A percentile compares a stretch with the other conserved stretches of the same genome.
Conservation (phyloP, 2,113 vertebrate genomes). For the Charadrius vociferus region DNA sequence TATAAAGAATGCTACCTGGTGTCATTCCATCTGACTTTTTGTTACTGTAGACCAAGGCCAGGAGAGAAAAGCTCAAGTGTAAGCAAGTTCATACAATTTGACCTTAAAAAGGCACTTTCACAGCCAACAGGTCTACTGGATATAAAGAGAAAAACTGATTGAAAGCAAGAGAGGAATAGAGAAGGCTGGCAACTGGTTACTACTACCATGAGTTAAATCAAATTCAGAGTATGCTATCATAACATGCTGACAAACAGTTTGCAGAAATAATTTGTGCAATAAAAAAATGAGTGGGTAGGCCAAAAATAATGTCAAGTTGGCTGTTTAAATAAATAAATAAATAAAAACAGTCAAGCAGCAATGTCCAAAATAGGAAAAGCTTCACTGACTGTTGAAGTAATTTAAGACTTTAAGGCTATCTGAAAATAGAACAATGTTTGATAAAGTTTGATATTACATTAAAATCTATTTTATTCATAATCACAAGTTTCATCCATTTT, state of each 20-base stretch:
- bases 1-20: background rate
- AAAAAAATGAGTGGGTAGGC: background rate
- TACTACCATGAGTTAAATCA: background rate
- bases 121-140: background rate
- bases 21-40: background rate
- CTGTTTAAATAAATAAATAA: background rate
- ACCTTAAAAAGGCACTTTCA: background rate
- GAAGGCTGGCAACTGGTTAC: background rate
- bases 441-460: background rate
- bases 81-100: background rate
- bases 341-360: background rate
- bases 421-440: background rate
- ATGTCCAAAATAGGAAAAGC: background rate
- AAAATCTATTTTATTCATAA: background rate
- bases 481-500: background rate
- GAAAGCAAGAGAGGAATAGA: background rate
- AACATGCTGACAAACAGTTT: background rate
- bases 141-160: background rate
- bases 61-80: background rate
- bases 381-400: background rate
- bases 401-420: background rate
- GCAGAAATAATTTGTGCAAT: background rate
- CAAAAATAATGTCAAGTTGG: background rate
- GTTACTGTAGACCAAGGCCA: background rate
- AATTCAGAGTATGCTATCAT: background rate